Base-by-base conservation (phyloP, 2,888 invertebrate genomes). In the Drosophila meridiana region DNA sequence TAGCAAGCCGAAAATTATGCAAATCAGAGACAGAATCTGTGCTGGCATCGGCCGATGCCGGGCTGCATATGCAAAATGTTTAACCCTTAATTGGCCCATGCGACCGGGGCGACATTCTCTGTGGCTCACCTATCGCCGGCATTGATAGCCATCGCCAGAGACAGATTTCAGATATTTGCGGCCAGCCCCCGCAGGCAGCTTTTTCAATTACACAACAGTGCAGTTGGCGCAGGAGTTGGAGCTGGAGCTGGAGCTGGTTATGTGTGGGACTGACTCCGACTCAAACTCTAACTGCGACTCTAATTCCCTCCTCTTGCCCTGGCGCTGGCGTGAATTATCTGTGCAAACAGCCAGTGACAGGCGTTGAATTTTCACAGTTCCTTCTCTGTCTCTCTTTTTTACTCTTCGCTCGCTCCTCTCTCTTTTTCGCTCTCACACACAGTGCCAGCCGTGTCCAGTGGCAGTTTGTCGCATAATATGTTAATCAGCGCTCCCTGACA, bases 41-140 rank as follows among this genome's bases (percentile, higher is more conserved):
- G 67, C 47, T 48, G 30, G 40, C 42, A 69, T 77, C 59, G 80
- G 42, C 20, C 20, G 20, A 20, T 20, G 20, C 20, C 20, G 20
- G 20, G 20, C 72, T 75, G 80, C 79, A 79, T 74, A 82, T 85
- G 78, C 76, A 78, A 81, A 86, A 80, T 84, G 89, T 81, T 89
- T 91, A 92, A 91, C 92, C 91, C 91, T 92, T 91, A 91, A 91
- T 92, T 92, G 91, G 88, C 90, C 79, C 89, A 78, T 73, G 68
- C 76, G 73, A 20, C 71, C 69, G 70, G 60, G 57, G 69, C 80
- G 78, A 83, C 80, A 78, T 76, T 78, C 73, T 76, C 69, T 42
- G 55, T 32, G 59, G 76, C 76, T 85, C 87, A 87, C 88, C 90
- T 88, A 86, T 81, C 69, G 73, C 82, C 78, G 82, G 81, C 87